Percentiles rank a stretch among this genome's conserved stretches.
Evolutionary conservation across 2,888 invertebrate genomes (phyloP).

Genomic region (Melolontha melolontha): DNA sequence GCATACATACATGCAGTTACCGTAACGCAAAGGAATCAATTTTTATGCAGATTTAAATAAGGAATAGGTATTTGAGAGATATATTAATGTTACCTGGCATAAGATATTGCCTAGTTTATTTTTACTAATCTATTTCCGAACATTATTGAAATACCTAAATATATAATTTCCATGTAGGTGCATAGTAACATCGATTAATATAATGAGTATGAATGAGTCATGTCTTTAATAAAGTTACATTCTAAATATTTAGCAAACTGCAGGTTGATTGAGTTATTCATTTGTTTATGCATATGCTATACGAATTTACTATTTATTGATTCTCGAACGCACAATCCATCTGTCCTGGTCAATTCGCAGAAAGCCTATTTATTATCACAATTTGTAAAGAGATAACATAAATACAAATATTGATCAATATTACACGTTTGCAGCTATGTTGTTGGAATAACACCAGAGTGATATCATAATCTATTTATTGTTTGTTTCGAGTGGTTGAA

Average conservation of each 20-base stretch:
- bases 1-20: too few relatives aligned
- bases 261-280: slow-evolving; percentile 21
- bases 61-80: too few relatives aligned
- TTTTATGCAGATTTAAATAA: too few relatives aligned
- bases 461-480: too few relatives aligned
- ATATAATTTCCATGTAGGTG: background rate
- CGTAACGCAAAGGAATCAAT: too few relatives aligned
- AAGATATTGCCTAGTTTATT: too few relatives aligned
- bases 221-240: background rate
- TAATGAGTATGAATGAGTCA: slow-evolving; percentile 30
- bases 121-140: too few relatives aligned
- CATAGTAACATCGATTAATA: background rate
- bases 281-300: background rate
- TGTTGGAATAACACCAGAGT: too few relatives aligned
- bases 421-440: too few relatives aligned
- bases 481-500: too few relatives aligned
- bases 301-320: slow-evolving; percentile 8
- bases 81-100: too few relatives aligned
- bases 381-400: background rate
- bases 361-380: slow-evolving; percentile 8
- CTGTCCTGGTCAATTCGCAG: background rate
- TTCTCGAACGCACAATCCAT: background rate
- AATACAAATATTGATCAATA: too few relatives aligned
- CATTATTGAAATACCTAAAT: background rate
- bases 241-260: background rate